Base-by-base conservation (phyloP, 2,113 vertebrate genomes). In the Nerophis ophidion region DNA sequence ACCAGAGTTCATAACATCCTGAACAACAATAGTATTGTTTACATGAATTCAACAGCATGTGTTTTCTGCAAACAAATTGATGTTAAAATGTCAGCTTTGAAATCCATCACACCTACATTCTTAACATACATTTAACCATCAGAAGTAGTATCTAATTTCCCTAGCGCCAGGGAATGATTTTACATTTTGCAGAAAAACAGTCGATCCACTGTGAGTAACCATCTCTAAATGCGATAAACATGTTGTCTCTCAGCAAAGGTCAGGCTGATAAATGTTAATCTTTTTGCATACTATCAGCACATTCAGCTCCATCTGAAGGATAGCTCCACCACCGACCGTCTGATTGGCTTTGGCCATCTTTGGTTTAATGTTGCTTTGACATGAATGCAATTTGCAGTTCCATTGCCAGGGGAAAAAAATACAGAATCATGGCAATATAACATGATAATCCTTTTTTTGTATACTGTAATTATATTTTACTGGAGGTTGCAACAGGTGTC, bases 221-320 rank as follows among this genome's bases (percentile, higher is more conserved):
- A 16, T 26, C 4, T 17, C 68, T 57, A 47, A 60, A 65, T 68
- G 74, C 63, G 62, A 70, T 77, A 82, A 75, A 70, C 67, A 70
- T 55, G 59, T 42, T 72, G 50, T 79, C 71, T 76, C 8, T 56
- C 57, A 45, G 50, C 60, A 80, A 87, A 87, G 81, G 85, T 85
- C 81, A 80, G 45, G 26, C 64, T 70, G 72, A 76, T 83, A 71
- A 85, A 79, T 77, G 60, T 73, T 72, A 48, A 72, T 82, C 62
- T 66, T 48, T 67, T 2, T 61, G 55, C 47, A 57, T 70, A 75
- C 48, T 57, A 48, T 71, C 67, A 46, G 40, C 61, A 13, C 13
- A 17, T 10, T 53, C 35, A 6, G 40, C 68, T 69, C 56, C 47
- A 14, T 61, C 61, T 70, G 45, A 46, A 63, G 55, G 34, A 71